These are phyloP conservation scores for Eupithecia tripunctaria DNA, from an alignment of 2,888 invertebrate genomes.

Conservation along the genomic window DNA sequence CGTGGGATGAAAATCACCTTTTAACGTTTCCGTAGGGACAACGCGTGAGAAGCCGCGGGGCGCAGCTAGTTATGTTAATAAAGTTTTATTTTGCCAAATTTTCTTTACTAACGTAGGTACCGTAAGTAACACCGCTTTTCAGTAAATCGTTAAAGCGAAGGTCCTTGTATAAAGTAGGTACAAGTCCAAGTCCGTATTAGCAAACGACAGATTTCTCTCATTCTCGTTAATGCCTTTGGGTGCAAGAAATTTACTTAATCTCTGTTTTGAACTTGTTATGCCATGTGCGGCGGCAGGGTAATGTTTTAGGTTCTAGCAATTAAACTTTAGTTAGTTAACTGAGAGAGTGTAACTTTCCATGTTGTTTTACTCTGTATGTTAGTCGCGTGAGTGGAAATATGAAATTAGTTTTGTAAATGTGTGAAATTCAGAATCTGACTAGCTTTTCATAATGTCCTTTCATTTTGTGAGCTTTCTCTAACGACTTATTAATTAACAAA, in stretches of 20 bases:
- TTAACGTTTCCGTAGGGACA: no score
- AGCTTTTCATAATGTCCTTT: not conserved
- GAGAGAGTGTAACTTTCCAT: not conserved
- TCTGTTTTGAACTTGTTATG: constrained; percentile 20
- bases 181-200: constrained; percentile 5
- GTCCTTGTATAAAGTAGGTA: not conserved
- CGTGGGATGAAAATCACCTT: no score
- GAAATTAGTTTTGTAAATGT: not conserved
- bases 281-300: not conserved
- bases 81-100: not conserved
- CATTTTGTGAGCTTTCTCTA: not conserved
- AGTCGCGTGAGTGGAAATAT: not conserved
- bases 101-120: not conserved
- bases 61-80: no score
- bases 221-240: constrained; percentile 18
- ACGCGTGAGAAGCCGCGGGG: no score
- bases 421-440: no score
- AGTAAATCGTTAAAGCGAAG: not conserved
- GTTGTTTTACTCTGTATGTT: not conserved
- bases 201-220: constrained; percentile 28
- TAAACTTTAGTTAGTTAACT: not conserved
- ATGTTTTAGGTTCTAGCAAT: not conserved
- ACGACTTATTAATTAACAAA: not conserved
- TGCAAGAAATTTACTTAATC: constrained; percentile 25
- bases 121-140: not conserved